phyloP scores from a whole-genome alignment of 2,888 invertebrate genomes.

The Stomorhina lunata region DNA sequence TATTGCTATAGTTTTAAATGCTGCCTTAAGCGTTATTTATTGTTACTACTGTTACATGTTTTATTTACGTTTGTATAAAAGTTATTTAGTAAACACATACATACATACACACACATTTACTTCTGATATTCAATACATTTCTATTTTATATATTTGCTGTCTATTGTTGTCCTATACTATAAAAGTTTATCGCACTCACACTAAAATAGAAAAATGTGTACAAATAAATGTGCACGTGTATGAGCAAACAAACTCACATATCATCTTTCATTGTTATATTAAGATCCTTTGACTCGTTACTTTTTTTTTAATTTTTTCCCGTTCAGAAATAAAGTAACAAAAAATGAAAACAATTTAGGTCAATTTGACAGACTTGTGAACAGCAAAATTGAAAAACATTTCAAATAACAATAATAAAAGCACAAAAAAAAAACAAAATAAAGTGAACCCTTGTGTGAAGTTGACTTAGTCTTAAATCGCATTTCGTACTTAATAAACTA shows the following conservation, averaged over 20 bases:
- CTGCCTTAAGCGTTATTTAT: conserved; percentile 47
- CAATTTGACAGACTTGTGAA: conserved; percentile 30
- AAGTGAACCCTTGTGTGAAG: conserved; percentile 3
- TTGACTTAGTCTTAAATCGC: conserved; percentile 4
- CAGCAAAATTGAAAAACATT: neutral
- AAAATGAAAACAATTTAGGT: conserved; percentile 20
- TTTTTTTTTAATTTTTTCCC: conserved; percentile 5
- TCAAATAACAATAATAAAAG: neutral
- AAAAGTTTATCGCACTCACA: neutral
- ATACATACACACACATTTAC: neutral
- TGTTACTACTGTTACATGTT: conserved; percentile 4
- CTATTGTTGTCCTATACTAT: conserved; percentile 21
- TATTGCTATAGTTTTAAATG: conserved; percentile 21
- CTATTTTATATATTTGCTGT: conserved; percentile 24
- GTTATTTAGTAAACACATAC: too few relatives aligned
- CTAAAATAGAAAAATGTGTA: neutral
- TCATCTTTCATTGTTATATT: conserved; percentile 16
- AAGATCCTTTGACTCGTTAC: conserved; percentile 4
- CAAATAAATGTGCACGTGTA: neutral
- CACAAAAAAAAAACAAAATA: too few relatives aligned
- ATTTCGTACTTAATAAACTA: conserved; percentile 30
- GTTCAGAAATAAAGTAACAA: conserved; percentile 3
- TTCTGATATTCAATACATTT: neutral
- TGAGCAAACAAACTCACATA: neutral
- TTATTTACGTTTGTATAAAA: too few relatives aligned